Conservation (phyloP, 2,113 vertebrate species). For the Notarius lentiginosus region DNA sequence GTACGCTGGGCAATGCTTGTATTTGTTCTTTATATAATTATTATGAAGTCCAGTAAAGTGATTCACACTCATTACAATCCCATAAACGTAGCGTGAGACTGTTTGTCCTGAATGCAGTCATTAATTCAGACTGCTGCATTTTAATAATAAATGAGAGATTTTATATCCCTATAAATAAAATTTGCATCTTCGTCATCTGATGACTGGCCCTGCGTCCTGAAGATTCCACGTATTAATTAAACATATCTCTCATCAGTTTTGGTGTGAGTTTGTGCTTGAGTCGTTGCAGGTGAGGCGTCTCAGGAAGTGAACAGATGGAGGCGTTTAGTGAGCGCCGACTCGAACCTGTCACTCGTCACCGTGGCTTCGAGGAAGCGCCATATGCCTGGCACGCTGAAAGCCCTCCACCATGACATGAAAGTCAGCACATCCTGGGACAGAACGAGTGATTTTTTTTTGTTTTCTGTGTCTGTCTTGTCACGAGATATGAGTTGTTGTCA, state of each 20-base stretch:
- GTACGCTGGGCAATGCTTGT: neutral
- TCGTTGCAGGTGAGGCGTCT: slow-evolving; percentile 81
- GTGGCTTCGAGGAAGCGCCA: slow-evolving; percentile 75
- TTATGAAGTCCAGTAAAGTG: neutral
- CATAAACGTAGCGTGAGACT: neutral
- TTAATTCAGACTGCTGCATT: neutral
- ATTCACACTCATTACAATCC: neutral
- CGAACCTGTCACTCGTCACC: slow-evolving; percentile 84
- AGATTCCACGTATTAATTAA: slow-evolving; percentile 56
- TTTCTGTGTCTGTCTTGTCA: slow-evolving; percentile 11
- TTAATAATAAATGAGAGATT: neutral
- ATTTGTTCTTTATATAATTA: neutral
- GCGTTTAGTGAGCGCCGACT: slow-evolving; percentile 79
- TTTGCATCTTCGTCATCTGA: neutral
- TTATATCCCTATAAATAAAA: neutral
- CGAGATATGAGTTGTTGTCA: slow-evolving; percentile 29
- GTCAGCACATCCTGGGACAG: slow-evolving; percentile 57
- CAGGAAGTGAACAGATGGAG: slow-evolving; percentile 83
- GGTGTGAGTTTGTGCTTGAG: slow-evolving; percentile 85
- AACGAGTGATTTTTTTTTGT: slow-evolving; percentile 51
- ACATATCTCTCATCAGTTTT: slow-evolving; percentile 69
- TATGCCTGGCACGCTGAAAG: slow-evolving; percentile 74
- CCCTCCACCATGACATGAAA: slow-evolving; percentile 67
- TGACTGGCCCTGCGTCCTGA: neutral
- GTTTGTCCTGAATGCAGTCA: neutral